Conservation (phyloP, 2,797 vertebrate species). For the Poecilia gillii region DNA sequence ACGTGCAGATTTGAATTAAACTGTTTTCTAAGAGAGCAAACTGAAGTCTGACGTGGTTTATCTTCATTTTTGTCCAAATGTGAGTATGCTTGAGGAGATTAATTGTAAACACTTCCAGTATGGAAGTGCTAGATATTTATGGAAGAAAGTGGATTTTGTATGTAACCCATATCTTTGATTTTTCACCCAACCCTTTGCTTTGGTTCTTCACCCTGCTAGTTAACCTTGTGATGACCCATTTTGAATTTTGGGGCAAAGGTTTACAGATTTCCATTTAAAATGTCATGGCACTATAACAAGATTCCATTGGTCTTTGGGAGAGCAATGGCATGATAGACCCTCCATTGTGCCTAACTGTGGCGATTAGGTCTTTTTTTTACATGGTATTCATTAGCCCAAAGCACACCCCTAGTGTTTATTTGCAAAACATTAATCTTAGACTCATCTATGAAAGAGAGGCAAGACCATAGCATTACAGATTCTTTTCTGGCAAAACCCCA, state of each 20-base stretch:
- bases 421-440: neutral
- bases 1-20: conserved; percentile 81
- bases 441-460: neutral
- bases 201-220: neutral
- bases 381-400: neutral
- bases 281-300: neutral
- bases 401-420: neutral
- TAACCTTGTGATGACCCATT: neutral
- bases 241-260: neutral
- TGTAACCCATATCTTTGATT: neutral
- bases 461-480: neutral
- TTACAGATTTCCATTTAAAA: neutral
- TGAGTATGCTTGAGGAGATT: neutral
- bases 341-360: neutral
- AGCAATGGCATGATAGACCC: neutral
- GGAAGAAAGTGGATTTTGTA: neutral
- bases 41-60: conserved; percentile 25
- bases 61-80: conserved; percentile 34
- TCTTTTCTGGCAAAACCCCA: neutral
- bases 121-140: neutral
- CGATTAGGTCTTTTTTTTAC: neutral
- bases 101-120: neutral
- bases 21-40: conserved; percentile 72
- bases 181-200: neutral
- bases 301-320: neutral